Conservation (phyloP, 2,797 vertebrate species). For the Stomatorhinus walkeri region DNA sequence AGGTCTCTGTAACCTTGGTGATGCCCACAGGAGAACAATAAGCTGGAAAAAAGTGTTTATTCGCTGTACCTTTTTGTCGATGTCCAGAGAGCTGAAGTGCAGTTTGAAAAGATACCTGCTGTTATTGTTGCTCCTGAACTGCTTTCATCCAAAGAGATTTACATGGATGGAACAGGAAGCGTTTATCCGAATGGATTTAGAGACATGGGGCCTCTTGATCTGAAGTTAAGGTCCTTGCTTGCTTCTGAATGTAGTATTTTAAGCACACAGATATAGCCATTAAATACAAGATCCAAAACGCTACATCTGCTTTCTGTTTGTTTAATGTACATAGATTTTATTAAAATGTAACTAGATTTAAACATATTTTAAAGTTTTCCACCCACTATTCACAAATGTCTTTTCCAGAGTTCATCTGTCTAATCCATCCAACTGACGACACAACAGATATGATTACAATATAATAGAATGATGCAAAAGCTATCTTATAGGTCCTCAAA, state of each 20-base stretch:
- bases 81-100: conserved; percentile 56
- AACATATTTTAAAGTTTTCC: background rate
- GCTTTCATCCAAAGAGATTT: background rate
- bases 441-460: background rate
- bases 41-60: conserved; percentile 19
- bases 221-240: conserved; percentile 8
- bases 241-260: background rate
- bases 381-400: background rate
- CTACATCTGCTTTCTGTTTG: background rate
- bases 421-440: background rate
- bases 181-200: background rate
- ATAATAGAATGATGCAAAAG: background rate
- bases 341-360: background rate
- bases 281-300: background rate
- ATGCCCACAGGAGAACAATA: conserved; percentile 55
- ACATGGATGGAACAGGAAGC: background rate
- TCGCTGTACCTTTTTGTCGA: conserved; percentile 44
- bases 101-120: conserved; percentile 34
- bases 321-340: background rate
- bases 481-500: background rate
- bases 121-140: background rate
- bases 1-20: conserved; percentile 57
- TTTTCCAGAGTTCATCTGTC: background rate
- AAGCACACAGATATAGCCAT: background rate
- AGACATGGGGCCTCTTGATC: background rate